Base-by-base conservation (phyloP, 2,113 vertebrate genomes). In the Sorex fumeus region DNA sequence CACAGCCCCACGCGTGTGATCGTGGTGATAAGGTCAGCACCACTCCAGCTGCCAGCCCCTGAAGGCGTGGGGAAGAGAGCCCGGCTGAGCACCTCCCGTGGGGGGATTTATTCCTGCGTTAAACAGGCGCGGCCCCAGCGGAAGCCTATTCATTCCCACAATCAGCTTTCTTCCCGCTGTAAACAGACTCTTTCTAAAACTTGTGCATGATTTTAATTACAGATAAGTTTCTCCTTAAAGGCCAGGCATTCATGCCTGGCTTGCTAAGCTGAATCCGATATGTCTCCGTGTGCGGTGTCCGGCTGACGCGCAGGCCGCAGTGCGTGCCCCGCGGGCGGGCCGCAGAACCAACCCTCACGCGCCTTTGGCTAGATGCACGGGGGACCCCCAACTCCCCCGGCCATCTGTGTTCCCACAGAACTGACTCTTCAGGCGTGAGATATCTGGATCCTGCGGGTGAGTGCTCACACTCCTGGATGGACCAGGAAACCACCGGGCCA, bases 141-240 rank as follows among this genome's bases (percentile, higher is more conserved):
- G 96, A 96, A 95, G 96, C 97, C 97, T 96, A 91, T 98, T 98
- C 92, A 76, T 85, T 96, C 97, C 95, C 86, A 95, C 97, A 97
- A 97, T 97, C 98, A 97, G 94, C 96, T 97, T 98, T 95, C 96
- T 97, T 95, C 95, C 93, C 95, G 96, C 93, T 92, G 97, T 97
- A 98, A 98, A 98, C 97, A 98, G 97, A 95, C 96, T 97, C 97
- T 95, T 97, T 96, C 97, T 97, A 97, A 98, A 98, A 98, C 97
- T 98, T 97, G 97, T 97, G 98, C 98, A 98, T 99, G 99, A 99
- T 99, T 99, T 99, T 99, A 99, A 99, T 99, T 99, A 99, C 99
- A 99, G 99, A 99, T 99, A 99, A 99, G 99, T 99, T 98, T 98
- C 98, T 98, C 95, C 98, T 97, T 97, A 98, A 98, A 98, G 98